Conservation (phyloP, 2,797 vertebrate species). For the Melanogrammus aeglefinus region DNA sequence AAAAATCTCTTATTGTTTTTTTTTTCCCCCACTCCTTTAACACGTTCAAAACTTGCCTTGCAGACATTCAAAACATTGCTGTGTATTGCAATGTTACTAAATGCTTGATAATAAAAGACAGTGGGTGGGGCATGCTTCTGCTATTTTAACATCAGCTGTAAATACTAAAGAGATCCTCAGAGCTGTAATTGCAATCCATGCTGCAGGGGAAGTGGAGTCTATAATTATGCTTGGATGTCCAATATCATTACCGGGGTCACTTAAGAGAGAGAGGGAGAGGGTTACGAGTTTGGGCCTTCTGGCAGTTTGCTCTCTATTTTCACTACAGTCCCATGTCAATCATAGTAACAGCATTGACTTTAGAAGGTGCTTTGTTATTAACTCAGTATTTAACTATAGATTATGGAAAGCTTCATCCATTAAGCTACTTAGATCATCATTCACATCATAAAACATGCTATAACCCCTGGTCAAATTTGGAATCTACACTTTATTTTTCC, state of each 20-base stretch:
- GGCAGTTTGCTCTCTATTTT: conserved; percentile 36
- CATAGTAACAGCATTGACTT: conserved; percentile 16
- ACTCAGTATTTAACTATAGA: background rate
- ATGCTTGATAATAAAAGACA: conserved; percentile 48
- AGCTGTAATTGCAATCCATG: conserved; percentile 54
- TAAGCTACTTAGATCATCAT: background rate
- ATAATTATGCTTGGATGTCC: conserved; percentile 52
- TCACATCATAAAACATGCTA: background rate
- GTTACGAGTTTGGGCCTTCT: conserved; percentile 24
- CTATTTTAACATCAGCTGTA: conserved; percentile 55
- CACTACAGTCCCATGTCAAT: conserved; percentile 30
- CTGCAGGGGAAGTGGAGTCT: conserved; percentile 45
- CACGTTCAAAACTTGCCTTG: background rate
- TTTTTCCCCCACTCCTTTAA: background rate
- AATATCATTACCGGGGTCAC: conserved; percentile 23
- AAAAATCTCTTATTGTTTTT: no score
- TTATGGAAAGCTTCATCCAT: background rate
- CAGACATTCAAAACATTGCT: conserved; percentile 7
- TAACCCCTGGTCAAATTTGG: background rate
- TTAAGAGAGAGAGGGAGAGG: conserved; percentile 5
- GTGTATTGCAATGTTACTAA: background rate
- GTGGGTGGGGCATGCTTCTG: conserved; percentile 42
- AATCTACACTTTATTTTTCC: background rate
- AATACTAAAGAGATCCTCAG: conserved; percentile 46
- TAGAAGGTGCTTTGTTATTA: background rate